Evolutionary conservation across 2,888 invertebrate genomes (phyloP), one percentile per base, ranked within the genome.

Genomic region (Ptycholaimellus sp.): DNA sequence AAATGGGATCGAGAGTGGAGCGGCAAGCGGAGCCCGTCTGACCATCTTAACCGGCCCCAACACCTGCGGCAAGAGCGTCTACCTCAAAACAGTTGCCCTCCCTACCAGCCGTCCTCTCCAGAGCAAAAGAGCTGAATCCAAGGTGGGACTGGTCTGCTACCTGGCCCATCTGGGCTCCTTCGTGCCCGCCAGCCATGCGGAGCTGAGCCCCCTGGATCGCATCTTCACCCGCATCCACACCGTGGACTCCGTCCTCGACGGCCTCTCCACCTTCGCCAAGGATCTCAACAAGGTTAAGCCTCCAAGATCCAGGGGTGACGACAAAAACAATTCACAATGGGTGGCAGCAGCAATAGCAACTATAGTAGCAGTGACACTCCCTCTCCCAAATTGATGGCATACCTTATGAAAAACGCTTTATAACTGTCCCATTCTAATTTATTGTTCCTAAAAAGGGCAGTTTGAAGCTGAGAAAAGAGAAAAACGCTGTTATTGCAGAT

Each of bases 21-120:
- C n/a, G n/a, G n/a, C n/a, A n/a, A n/a, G n/a, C n/a, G n/a, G n/a
- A n/a, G n/a, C n/a, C n/a, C n/a, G n/a, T n/a, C n/a, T n/a, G 19
- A 76, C 76, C 56, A 68, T 87, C 34, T 62, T 85, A 5, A 80
- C 79, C 1, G 85, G 83, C 1, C 79, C 85, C 0, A 87, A 85
- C 59, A 73, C 78, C 1, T 76, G 79, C 52, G 87, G 87, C 2
- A 90, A 87, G 61, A 83, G 79, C 41, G 72, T 83, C 21, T 87
- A 78, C 58, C 65, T 87, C 53, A 83, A 82, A 60, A 80, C 82
- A 64, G 68, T 69, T 40, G n/a, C n/a, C n/a, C n/a, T n/a, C n/a
- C n/a, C n/a, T n/a, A n/a, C n/a, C n/a, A n/a, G n/a, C n/a, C n/a
- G n/a, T n/a, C n/a, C n/a, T n/a, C n/a, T n/a, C n/a, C n/a, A n/a